Base-by-base conservation (phyloP, 2,797 vertebrate species). In the Gymnopithys bicolor region DNA sequence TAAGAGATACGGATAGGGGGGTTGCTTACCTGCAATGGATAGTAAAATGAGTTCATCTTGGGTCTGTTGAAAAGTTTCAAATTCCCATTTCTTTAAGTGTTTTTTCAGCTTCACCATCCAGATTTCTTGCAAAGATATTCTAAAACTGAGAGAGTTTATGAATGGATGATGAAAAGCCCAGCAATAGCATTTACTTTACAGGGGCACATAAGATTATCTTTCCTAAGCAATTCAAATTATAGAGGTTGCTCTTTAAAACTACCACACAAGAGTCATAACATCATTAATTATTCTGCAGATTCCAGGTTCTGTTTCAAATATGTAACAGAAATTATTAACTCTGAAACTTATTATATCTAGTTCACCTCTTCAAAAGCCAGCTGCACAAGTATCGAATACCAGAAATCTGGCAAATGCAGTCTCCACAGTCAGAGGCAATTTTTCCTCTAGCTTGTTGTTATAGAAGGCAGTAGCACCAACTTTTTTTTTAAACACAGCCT, bases 221-320 rank as follows among this genome's bases (percentile, higher is more conserved):
- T 94, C 77, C 58, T 78, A 84, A 91, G 53, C 58, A 92, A 66
- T 88, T 89, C 19, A 62, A 90, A 60, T 68, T 56, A 90, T 27
- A 93, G 84, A 77, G 71, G 60, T 60, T 93, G 43, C 25, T 94
- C 83, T 94, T 96, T 79, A 88, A 96, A 96, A 74, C 16, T 21
- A 73, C 48, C 25, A 41, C 80, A 68, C 11, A 58, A 59, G 37
- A 94, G 41, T 90, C 71, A 94, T 67, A 93, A 39, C 49, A 82
- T 89, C 80, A 78, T 95, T 95, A 96, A 96, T 94, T 94, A 88
- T 87, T 48, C 84, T 94, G 80, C 43, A 66, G 94, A 94, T 95
- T 93, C 32, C 78, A 92, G 79, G 70, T 71, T 14, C 1, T 68
- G 23, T 90, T 93, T 94, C 84, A 86, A 92, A 90, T 73, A 84